Conservation (phyloP, 2,888 invertebrate species). For the Dyspetes luteomarginatus region DNA sequence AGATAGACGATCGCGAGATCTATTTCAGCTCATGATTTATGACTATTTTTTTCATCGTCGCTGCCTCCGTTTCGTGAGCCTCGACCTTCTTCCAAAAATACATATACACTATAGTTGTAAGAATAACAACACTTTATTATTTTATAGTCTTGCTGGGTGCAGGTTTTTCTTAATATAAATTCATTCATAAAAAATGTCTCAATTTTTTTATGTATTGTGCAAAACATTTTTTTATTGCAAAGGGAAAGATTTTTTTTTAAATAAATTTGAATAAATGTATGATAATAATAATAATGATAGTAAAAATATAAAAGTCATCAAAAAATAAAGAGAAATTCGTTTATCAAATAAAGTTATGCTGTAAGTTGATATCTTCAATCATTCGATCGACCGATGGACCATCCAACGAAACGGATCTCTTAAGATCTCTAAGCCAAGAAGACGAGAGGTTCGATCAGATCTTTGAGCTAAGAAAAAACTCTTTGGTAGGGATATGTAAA, state of each 20-base stretch:
- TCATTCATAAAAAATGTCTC: not conserved
- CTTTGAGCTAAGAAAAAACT: not conserved
- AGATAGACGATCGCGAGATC: not conserved
- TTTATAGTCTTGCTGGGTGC: not conserved
- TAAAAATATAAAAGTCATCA: too few relatives aligned
- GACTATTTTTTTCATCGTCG: slow-evolving; percentile 11
- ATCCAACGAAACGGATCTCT: not conserved
- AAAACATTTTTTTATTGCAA: too few relatives aligned
- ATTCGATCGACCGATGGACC: not conserved
- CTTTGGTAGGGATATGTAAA: slow-evolving; percentile 26
- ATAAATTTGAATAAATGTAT: too few relatives aligned
- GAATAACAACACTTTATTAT: slow-evolving; percentile 36
- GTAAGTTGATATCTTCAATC: not conserved
- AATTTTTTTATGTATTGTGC: too few relatives aligned
- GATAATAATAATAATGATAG: too few relatives aligned
- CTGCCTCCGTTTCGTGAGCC: slow-evolving; percentile 32
- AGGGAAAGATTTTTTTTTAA: too few relatives aligned
- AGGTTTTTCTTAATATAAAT: slow-evolving; percentile 20
- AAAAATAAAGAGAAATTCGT: too few relatives aligned
- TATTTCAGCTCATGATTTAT: slow-evolving; percentile 53
- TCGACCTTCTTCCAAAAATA: slow-evolving; percentile 38
- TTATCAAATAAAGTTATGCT: not conserved
- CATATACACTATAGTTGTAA: slow-evolving; percentile 16
- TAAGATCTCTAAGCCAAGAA: not conserved
- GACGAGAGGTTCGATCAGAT: slow-evolving; percentile 32